phyloP scores from a whole-genome alignment of 2,113 vertebrate species.

The Aphyosemion australe region DNA sequence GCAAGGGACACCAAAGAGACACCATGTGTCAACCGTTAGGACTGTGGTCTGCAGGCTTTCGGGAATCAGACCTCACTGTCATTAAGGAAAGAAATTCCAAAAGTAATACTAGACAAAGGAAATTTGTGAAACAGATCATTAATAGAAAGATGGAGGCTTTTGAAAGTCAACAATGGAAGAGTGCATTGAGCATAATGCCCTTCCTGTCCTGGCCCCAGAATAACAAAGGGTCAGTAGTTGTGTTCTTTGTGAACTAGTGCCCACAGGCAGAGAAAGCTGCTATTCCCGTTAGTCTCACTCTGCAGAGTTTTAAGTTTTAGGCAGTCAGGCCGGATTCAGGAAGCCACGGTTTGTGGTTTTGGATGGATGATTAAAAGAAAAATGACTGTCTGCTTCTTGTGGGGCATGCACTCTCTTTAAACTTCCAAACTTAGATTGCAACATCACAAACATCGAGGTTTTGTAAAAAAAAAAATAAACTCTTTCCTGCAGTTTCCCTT shows the following conservation, averaged over 20 bases:
- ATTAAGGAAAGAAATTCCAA: neutral
- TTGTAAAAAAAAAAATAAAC: too few species aligned
- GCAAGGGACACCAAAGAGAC: neutral
- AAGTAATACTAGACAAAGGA: neutral
- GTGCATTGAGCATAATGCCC: slow-evolving; percentile 21
- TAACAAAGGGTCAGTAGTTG: slow-evolving; percentile 48
- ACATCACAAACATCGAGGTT: too few species aligned
- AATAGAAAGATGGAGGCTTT: neutral
- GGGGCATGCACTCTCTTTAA: too few species aligned
- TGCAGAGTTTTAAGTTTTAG: neutral
- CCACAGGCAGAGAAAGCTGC: slow-evolving; percentile 47
- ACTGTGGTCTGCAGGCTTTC: neutral
- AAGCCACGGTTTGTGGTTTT: slow-evolving; percentile 37
- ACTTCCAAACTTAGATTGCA: too few species aligned
- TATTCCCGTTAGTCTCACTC: slow-evolving; percentile 52
- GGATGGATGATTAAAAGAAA: neutral
- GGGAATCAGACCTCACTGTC: too few species aligned
- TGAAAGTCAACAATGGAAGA: slow-evolving; percentile 51
- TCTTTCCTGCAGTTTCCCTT: slow-evolving; percentile 38
- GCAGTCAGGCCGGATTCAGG: slow-evolving; percentile 23
- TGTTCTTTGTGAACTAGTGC: slow-evolving; percentile 48
- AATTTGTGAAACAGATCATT: slow-evolving; percentile 1
- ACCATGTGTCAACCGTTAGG: slow-evolving; percentile 18
- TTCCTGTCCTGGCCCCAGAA: slow-evolving; percentile 57
- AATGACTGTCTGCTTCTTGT: too few species aligned